Percentiles rank a stretch among this genome's conserved stretches.
These are phyloP conservation scores for Lagorchestes hirsutus DNA, from an alignment of 2,797 vertebrate species.

Conservation along the genomic window DNA sequence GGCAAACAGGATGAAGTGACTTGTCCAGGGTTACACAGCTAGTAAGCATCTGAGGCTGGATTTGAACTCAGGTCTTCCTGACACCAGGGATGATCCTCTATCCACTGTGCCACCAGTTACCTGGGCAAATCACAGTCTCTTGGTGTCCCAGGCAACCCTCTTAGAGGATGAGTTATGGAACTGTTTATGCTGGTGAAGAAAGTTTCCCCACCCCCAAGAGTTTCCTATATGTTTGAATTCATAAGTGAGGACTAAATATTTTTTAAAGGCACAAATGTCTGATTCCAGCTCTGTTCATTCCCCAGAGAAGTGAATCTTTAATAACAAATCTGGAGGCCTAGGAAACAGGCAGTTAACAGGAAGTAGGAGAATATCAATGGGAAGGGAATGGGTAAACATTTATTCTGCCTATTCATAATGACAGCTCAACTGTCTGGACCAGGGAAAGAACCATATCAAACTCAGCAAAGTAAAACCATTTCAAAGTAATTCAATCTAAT, in stretches of 20 bases:
- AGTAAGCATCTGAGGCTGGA: neutral
- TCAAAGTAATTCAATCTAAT: neutral
- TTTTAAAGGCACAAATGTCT: neutral
- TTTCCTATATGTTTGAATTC: neutral
- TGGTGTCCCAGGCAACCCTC: neutral
- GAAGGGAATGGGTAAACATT: neutral
- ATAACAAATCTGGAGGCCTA: neutral
- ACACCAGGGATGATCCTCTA: neutral
- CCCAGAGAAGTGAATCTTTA: neutral
- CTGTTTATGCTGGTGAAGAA: neutral
- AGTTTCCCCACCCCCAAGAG: neutral
- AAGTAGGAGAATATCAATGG: neutral
- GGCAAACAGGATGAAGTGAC: neutral
- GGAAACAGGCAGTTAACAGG: neutral
- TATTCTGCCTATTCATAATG: constrained; percentile 12
- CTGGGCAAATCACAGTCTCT: neutral
- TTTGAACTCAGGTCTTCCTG: neutral
- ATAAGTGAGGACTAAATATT: neutral
- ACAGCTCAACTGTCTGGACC: neutral
- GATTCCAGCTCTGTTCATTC: neutral
- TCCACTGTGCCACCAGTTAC: neutral
- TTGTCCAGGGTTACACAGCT: neutral
- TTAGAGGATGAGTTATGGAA: neutral
- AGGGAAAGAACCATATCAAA: constrained; percentile 18
- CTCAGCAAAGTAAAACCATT: constrained; percentile 14